phyloP scores from a whole-genome alignment of 2,113 vertebrate genomes.

The Hippopotamus amphibius region DNA sequence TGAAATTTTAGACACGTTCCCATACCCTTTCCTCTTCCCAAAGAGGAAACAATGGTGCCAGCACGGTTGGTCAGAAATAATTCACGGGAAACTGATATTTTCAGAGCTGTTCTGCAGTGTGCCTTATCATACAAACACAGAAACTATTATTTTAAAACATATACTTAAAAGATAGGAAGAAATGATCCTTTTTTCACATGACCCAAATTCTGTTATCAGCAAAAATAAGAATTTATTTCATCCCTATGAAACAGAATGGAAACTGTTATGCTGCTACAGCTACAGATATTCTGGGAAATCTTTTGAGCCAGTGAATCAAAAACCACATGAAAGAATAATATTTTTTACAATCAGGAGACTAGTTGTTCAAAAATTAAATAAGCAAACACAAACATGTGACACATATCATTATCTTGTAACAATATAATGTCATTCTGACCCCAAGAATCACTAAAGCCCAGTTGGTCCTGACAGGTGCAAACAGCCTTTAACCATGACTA shows the following conservation, averaged over 20 bases:
- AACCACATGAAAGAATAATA: slow-evolving; percentile 30
- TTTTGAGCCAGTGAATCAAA: slow-evolving; percentile 51
- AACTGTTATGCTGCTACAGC: slow-evolving; percentile 36
- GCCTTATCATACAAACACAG: slow-evolving; percentile 9
- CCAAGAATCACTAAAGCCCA: slow-evolving; percentile 25
- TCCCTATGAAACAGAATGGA: slow-evolving; percentile 36
- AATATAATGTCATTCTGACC: slow-evolving; percentile 53
- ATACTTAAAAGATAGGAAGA: slow-evolving; percentile 29
- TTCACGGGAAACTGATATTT: neutral
- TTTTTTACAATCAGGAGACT: slow-evolving; percentile 51
- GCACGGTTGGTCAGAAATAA: slow-evolving; percentile 32
- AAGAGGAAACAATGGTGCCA: slow-evolving; percentile 7
- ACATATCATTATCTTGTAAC: slow-evolving; percentile 40
- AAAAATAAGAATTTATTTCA: slow-evolving; percentile 49
- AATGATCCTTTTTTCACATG: slow-evolving; percentile 24
- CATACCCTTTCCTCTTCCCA: neutral
- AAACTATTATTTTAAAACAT: slow-evolving; percentile 47
- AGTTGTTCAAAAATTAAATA: slow-evolving; percentile 53
- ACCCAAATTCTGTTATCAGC: slow-evolving; percentile 51
- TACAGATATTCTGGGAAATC: slow-evolving; percentile 51
- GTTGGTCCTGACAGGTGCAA: neutral
- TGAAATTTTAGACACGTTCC: slow-evolving; percentile 42
- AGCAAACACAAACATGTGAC: slow-evolving; percentile 40
- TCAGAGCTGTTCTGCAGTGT: slow-evolving; percentile 26
- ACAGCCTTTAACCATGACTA: neutral